Evolutionary conservation across 2,113 vertebrate genomes (phyloP), one percentile per base, ranked within the genome.

Genomic region (Eptesicus fuscus): DNA sequence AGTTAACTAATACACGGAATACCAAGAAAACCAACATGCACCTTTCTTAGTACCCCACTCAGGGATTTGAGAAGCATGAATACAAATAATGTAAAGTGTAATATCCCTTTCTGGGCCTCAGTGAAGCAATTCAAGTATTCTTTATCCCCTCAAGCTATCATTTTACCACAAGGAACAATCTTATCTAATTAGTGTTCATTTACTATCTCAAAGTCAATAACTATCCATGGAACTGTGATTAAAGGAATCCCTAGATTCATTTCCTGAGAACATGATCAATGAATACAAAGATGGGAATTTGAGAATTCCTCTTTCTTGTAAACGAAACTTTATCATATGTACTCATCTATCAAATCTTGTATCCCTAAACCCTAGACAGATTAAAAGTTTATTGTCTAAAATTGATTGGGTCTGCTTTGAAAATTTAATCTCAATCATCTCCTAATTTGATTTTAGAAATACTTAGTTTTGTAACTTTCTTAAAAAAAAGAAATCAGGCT

Each of bases 171-270:
- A 92, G 78, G 76, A 97, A 59, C 18, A 35, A 83, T 94, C 14
- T 97, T 86, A 74, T 97, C 91, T 98, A 98, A 98, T 98, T 98
- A 98, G 90, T 82, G 88, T 37, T 93, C 87, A 88, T 95, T 78
- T 91, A 96, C 88, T 87, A 35, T 91, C 82, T 88, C 92, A 95
- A 96, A 96, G 56, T 96, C 97, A 97, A 35, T 93, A 83, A 87
- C 56, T 59, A 63, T 22, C 9, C 47, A 69, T 95, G 44, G 76
- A 97, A 89, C 95, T 82, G 12, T 69, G 30, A 98, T 94, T 97
- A 96, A 91, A 74, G 0, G 42, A 96, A 93, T 87, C 78, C 53
- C 49, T 94, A 89, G 28, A 59, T 53, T 95, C 77, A 78, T 97
- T 97, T 98, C 83, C 28, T 92, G n/a, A 97, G 40, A 96, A 91